A percentile compares a stretch with the other conserved stretches of the same genome.
These are phyloP conservation scores for Aratinga solstitialis DNA, from an alignment of 2,797 vertebrate genomes.

Conservation along the genomic window DNA sequence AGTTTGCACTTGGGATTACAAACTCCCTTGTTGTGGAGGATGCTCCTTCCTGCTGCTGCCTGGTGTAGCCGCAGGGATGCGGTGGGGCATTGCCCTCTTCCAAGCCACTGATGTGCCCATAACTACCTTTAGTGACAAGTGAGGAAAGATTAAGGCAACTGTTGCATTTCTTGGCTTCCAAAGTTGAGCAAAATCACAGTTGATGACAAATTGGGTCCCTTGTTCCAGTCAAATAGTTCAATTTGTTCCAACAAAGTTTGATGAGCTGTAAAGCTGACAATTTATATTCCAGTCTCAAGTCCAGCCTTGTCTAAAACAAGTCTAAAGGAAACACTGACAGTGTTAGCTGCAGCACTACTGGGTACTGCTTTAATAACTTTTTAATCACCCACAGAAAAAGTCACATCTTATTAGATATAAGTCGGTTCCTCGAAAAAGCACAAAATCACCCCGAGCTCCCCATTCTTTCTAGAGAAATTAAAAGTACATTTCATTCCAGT, in stretches of 20 bases:
- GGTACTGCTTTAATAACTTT: constrained; percentile 27
- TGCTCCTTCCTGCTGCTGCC: not conserved
- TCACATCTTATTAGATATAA: not conserved
- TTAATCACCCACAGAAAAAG: not conserved
- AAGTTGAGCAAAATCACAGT: not conserved
- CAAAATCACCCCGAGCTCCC: not conserved
- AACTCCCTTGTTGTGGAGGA: rapidly evolving
- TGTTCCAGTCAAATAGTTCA: not conserved
- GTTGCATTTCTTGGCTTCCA: not conserved
- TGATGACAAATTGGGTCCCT: not conserved
- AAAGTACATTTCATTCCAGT: not conserved
- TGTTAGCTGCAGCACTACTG: not conserved
- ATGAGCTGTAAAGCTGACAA: not conserved
- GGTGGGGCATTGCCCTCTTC: rapidly evolving
- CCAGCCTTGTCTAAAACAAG: not conserved
- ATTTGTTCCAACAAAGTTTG: not conserved
- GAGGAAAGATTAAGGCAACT: not conserved
- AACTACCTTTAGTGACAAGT: rapidly evolving
- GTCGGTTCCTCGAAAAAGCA: not conserved
- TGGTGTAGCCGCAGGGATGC: rapidly evolving
- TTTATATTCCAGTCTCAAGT: not conserved
- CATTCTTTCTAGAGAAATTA: not conserved
- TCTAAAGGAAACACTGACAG: not conserved
- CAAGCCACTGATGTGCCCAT: rapidly evolving
- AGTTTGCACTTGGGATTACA: not conserved